Percentiles rank a stretch among this genome's conserved stretches.
These are phyloP conservation scores for Anoplophora glabripennis DNA, from an alignment of 1,140 invertebrate species.

Conservation along the genomic window DNA sequence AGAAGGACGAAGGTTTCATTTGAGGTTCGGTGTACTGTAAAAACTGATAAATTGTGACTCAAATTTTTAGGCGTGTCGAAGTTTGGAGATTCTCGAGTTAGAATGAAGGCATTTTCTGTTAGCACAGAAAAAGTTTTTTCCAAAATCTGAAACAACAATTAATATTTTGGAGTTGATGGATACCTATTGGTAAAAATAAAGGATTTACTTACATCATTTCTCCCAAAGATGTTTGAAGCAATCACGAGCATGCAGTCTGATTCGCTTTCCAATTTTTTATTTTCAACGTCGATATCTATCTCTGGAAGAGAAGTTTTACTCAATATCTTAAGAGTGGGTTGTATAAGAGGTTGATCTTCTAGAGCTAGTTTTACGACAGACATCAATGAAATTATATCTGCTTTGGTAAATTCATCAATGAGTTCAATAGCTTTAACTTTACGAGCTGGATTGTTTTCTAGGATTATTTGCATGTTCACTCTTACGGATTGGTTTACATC, in stretches of 20 bases:
- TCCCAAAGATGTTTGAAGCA: constrained; percentile 50
- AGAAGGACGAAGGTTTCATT: constrained; percentile 50
- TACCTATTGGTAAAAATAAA: too few relatives aligned
- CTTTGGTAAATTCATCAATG: constrained; percentile 53
- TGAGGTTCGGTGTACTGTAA: constrained; percentile 49
- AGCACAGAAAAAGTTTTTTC: constrained; percentile 46
- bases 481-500: constrained; percentile 50
- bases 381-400: constrained; percentile 53
- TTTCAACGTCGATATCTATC: constrained; percentile 58
- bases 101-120: constrained; percentile 52
- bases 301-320: constrained; percentile 44
- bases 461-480: constrained; percentile 64
- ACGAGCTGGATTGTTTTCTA: constrained; percentile 71
- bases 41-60: constrained; percentile 43
- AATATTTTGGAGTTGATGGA: too few relatives aligned
- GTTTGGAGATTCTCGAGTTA: constrained; percentile 50
- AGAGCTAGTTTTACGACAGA: constrained; percentile 57
- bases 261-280: constrained; percentile 58
- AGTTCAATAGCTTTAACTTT: constrained; percentile 75
- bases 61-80: constrained; percentile 17
- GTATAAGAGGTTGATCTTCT: constrained; percentile 59
- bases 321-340: constrained; percentile 55
- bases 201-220: constrained; percentile 12
- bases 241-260: constrained; percentile 57
- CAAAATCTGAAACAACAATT: constrained; percentile 41